Evolutionary conservation across 2,113 vertebrate genomes (phyloP), one percentile per base, ranked within the genome.

Genomic region (Limanda limanda): DNA sequence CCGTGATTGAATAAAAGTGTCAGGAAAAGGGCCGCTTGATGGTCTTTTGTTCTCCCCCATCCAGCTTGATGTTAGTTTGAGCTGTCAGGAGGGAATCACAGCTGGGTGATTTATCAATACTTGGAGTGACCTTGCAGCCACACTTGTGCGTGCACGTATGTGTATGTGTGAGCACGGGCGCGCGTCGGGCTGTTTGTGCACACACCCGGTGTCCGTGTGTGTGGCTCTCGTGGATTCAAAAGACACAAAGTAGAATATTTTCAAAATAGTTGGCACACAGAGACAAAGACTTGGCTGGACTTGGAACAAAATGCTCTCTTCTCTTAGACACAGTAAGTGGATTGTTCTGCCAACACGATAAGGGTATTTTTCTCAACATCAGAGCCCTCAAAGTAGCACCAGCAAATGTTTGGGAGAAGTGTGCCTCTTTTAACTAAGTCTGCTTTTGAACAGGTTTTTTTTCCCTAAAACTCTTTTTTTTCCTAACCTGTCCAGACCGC

Each of bases 1-100:
- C 95, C 94, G 97, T 98, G 98, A 99, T 99, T 99, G 97, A 99
- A 98, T 99, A 99, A 99, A 99, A 99, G 97, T 99, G 98, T 99
- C 98, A 99, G 96, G 97, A 98, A 98, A 98, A 98, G 97, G 97
- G 96, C 96, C 96, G 96, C 97, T 97, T 98, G 98, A 98, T 97
- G 96, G 96, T 97, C 97, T 99, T 99, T 98, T 99, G 97, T 99
- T 98, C 97, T 97, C 95, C 96, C 95, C 97, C 96, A 97, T 98
- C 97, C 96, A 96, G 97, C 96, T 97, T 99, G 98, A 99, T 99
- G 97, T 99, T 99, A 98, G 97, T 98, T 98, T 97, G 97, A 99
- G 98, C 97, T 98, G 98, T 99, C 98, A 98, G 97, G 97, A 95
- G 97, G 96, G 96, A 98, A 98, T 98, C 98, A 97, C 97, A 96